Evolutionary conservation across 2,797 vertebrate genomes (phyloP).

Genomic region (Onychomys arenicola): DNA sequence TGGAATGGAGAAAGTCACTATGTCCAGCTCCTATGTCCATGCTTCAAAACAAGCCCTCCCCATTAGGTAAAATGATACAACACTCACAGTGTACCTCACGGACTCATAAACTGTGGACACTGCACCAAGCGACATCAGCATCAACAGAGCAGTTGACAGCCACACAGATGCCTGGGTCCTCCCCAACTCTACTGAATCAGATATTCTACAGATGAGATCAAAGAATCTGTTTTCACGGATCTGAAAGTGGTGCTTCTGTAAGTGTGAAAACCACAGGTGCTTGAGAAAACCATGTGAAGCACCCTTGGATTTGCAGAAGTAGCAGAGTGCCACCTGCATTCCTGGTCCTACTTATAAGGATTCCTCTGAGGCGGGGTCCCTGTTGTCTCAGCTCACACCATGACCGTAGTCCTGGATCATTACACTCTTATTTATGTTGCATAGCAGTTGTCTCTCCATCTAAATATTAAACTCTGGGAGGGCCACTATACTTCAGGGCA

Average conservation of each 20-base stretch:
- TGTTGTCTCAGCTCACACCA: not conserved
- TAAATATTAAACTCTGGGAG: slow-evolving; percentile 12
- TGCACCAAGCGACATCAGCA: not conserved
- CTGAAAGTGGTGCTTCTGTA: not conserved
- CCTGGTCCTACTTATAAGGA: not conserved
- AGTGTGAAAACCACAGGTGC: not conserved
- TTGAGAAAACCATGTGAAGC: not conserved
- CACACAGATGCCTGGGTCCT: not conserved
- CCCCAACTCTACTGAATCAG: not conserved
- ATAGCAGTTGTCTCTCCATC: not conserved
- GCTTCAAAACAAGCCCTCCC: not conserved
- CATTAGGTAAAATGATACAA: not conserved
- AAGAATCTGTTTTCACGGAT: not conserved
- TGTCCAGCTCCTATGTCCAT: not conserved
- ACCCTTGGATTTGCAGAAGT: not conserved
- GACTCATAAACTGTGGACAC: not conserved
- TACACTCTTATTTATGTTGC: not conserved
- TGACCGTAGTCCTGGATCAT: not conserved
- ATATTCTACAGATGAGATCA: not conserved
- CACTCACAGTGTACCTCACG: not conserved
- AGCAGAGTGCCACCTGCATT: not conserved
- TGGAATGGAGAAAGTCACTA: not conserved
- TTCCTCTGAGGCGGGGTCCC: not conserved
- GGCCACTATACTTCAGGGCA: not conserved
- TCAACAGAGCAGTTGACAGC: not conserved